Base-by-base conservation (phyloP, 2,888 invertebrate genomes). In the Leucozona laternaria region DNA sequence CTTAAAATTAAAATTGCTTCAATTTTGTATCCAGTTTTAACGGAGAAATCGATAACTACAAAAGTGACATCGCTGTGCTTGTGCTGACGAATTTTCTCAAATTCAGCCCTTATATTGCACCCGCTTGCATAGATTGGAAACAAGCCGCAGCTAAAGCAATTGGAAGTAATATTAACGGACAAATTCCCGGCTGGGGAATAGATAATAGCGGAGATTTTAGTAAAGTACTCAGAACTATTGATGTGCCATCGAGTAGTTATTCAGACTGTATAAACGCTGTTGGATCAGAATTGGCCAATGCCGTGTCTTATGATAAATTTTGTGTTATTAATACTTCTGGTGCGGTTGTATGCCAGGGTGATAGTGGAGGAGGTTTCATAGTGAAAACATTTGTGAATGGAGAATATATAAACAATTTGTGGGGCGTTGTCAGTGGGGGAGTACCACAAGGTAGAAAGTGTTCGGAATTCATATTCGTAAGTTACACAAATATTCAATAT, bases 11-110 rank as follows among this genome's bases (percentile, higher is more conserved):
- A n/a, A n/a, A n/a, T n/a, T n/a, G n/a, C n/a, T n/a, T n/a, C n/a
- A n/a, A n/a, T n/a, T n/a, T n/a, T n/a, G n/a, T n/a, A n/a, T n/a
- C n/a, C 17, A 88, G 88, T 2, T 89, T 86, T 37, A 37, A 55
- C 3, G 91, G 90, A 6, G 85, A 80, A 4, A 7, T 71, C 1
- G 88, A 88, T 10, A 83, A 88, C 11, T 92, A 89, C 66, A 73
- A 78, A n/a, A 88, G 87, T 8, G 93, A 93, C 87, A 90, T 93
- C 40, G 92, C 92, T 0, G 71, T 93, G 3, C 45, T 93, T 7
- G 88, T 91, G 10, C 79, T 92, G 34, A 88, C 89, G 57, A 88
- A 88, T n/a, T 73, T 82, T 11, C 90, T 93, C n/a, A 75, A 62
- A 13, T 89, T 91, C 37, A 89, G 91, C 0, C 79, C 88, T 25